These are phyloP conservation scores for Apodemus speciosus DNA, from an alignment of 2,113 vertebrate species.

Conservation along the genomic window DNA sequence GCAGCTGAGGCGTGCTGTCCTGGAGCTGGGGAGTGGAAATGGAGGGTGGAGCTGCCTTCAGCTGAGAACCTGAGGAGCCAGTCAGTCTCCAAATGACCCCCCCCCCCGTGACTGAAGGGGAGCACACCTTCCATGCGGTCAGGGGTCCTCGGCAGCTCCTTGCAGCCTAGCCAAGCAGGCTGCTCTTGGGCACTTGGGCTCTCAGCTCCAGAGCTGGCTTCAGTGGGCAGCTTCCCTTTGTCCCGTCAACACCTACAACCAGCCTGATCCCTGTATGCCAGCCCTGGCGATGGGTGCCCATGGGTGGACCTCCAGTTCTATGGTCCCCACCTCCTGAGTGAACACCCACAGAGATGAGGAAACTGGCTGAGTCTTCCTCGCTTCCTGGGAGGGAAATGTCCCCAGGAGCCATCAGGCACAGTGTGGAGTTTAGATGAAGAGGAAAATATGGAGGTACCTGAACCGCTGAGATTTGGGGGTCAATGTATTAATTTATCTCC, in stretches of 20 bases:
- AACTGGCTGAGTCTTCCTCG: background rate
- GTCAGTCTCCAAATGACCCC: rapidly evolving
- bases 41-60: background rate
- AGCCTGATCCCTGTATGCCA: rapidly evolving
- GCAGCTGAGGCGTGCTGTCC: background rate
- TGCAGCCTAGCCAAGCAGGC: background rate
- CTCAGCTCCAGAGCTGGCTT: background rate
- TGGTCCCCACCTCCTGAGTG: background rate
- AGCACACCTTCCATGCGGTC: rapidly evolving
- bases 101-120: background rate
- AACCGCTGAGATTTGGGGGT: background rate
- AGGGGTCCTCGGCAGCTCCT: background rate
- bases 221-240: background rate
- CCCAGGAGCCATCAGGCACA: background rate
- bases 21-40: background rate
- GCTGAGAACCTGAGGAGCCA: background rate
- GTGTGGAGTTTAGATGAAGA: background rate
- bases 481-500: background rate
- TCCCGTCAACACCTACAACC: background rate
- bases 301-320: background rate
- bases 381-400: background rate
- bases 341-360: background rate
- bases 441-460: background rate
- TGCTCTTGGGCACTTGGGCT: background rate
- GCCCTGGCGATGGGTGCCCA: background rate